Evolutionary conservation across 2,888 invertebrate species (phyloP), one percentile per base, ranked within the genome.

Genomic region (Amblyjoppa fuscipennis): DNA sequence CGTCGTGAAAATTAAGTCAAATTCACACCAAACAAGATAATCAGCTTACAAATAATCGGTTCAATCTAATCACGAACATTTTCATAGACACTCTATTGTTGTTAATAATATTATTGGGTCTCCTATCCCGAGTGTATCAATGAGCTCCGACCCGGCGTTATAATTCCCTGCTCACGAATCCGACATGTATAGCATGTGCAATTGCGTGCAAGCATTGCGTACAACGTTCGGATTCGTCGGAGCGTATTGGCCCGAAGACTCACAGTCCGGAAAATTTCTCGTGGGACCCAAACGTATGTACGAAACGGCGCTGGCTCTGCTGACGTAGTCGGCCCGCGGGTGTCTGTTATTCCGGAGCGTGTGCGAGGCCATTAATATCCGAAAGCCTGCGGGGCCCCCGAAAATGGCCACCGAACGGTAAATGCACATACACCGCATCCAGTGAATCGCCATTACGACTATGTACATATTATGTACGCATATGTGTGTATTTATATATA

Each of bases 211-310:
- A 13, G 20, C 34, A 34, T 13, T 41, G 20, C 64, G 41, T 75
- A 16, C 61, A 20, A 20, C 70, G 69, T 79, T 51, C 41, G 68
- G 13, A 45, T 73, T 74, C 61, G 53, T 61, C 61, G 77, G 56
- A 76, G 81, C 81, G 81, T 61, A 49, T 51, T 75, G 25, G 56
- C 71, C 45, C 41, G 59, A 80, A 80, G 85, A 83, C 69, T 74
- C 73, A 31, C 34, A 56, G 76, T 73, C 70, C 79, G 76, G 75
- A 80, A 85, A 85, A 85, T 85, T 85, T 83, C 85, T 85, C 85
- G 59, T 80, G 83, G 85, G 85, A 85, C 70, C 38, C 51, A 68
- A 75, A 51, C 79, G 49, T 49, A 64, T 81, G 31, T 45, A 61
- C n/a, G 49, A 31, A 51, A 51, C 70, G 51, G 51, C 70, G 66